Percentiles rank a stretch among this genome's conserved stretches.
phyloP scores from a whole-genome alignment of 2,113 vertebrate species.

The Callipepla squamata region DNA sequence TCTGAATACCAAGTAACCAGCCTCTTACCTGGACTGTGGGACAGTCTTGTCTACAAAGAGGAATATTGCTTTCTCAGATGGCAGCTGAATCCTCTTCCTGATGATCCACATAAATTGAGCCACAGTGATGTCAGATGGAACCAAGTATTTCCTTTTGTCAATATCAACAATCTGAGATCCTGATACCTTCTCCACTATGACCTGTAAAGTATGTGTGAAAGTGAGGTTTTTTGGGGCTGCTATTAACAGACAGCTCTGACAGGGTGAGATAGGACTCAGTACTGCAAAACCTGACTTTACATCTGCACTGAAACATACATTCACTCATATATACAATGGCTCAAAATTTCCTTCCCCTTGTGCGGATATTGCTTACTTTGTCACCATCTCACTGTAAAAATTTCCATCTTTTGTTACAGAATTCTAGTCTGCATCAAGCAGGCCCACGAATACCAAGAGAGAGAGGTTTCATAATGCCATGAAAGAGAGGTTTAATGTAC shows the following conservation, averaged over 20 bases:
- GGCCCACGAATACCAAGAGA: neutral
- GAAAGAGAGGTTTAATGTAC: neutral
- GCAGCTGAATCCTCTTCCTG: constrained; percentile 98
- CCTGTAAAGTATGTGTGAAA: constrained; percentile 76
- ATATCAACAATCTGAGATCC: constrained; percentile 98
- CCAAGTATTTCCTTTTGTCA: constrained; percentile 98
- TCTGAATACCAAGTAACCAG: neutral
- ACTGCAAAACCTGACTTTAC: neutral
- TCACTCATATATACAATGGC: neutral
- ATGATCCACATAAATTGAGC: constrained; percentile 99
- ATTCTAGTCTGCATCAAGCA: neutral
- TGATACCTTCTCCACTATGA: constrained; percentile 98
- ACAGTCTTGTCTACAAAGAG: constrained; percentile 99
- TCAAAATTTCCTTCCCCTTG: neutral
- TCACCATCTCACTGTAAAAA: neutral
- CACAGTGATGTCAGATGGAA: constrained; percentile 98
- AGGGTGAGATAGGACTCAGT: neutral
- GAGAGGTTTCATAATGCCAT: neutral
- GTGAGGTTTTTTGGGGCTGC: neutral
- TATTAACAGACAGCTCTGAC: neutral
- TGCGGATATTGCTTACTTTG: neutral
- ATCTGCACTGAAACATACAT: neutral
- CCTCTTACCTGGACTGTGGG: constrained; percentile 95
- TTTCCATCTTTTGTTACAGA: neutral
- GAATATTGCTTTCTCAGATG: constrained; percentile 99